These are phyloP conservation scores for Boleophthalmus pectinirostris DNA, from an alignment of 2,113 vertebrate genomes.

Conservation along the genomic window DNA sequence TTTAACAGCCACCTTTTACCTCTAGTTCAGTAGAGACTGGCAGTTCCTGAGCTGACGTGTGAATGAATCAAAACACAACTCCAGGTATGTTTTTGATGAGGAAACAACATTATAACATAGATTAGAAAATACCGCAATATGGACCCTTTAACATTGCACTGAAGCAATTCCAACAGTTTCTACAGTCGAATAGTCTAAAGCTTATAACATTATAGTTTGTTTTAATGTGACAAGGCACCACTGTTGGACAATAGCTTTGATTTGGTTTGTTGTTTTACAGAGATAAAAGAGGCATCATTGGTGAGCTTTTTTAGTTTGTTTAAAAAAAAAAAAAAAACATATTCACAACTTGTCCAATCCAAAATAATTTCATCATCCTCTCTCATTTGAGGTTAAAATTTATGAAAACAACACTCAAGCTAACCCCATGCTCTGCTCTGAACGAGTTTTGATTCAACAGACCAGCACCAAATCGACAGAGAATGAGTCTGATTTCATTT, in stretches of 20 bases:
- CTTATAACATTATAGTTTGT: neutral
- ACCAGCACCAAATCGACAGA: neutral
- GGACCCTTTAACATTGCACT: too few relatives aligned
- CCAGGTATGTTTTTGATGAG: too few relatives aligned
- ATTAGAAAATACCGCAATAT: too few relatives aligned
- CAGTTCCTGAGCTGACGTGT: too few relatives aligned
- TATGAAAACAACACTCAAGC: neutral
- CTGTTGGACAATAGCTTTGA: neutral
- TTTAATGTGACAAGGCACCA: neutral
- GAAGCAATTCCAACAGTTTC: neutral
- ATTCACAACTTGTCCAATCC: neutral
- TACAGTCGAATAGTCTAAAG: neutral
- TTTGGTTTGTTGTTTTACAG: neutral
- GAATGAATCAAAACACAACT: too few relatives aligned
- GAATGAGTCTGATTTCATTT: conserved; percentile 2
- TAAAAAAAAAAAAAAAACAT: too few relatives aligned
- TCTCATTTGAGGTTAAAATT: neutral
- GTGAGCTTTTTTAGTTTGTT: neutral
- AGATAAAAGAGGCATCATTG: neutral
- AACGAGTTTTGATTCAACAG: neutral
- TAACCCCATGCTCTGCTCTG: neutral
- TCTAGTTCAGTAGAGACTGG: too few relatives aligned
- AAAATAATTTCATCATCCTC: neutral
- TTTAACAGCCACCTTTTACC: too few relatives aligned
- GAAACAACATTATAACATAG: too few relatives aligned